phyloP scores from a whole-genome alignment of 2,797 vertebrate species.

The Poeciliopsis paucimaculata region DNA sequence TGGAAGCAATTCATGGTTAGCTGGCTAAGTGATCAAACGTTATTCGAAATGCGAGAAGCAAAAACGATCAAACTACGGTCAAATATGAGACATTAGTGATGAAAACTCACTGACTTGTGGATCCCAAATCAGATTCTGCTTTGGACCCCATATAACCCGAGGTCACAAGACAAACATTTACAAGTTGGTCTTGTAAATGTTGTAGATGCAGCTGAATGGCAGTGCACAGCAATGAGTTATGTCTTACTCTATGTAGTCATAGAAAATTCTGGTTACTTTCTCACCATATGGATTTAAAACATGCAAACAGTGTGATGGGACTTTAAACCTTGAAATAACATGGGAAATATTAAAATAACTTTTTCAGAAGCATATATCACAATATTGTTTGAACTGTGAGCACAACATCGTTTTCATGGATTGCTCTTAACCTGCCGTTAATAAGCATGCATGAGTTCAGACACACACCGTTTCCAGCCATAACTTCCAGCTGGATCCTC shows the following conservation, averaged over 20 bases:
- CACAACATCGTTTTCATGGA: background rate
- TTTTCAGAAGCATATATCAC: background rate
- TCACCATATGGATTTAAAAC: background rate
- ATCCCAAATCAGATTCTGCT: background rate
- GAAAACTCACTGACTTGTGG: background rate
- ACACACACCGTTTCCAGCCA: constrained; percentile 3
- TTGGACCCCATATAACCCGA: background rate
- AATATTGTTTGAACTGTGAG: background rate
- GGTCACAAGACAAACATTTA: background rate
- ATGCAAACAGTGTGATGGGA: background rate
- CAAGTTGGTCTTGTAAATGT: background rate
- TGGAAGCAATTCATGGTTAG: background rate
- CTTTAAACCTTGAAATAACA: background rate
- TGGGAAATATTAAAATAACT: background rate
- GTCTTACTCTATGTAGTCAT: background rate
- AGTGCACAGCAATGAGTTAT: background rate
- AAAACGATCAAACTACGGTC: background rate
- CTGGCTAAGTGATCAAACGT: background rate
- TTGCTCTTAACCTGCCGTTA: constrained; percentile 5
- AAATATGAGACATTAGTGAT: background rate
- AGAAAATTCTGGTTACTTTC: background rate
- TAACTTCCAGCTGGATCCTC: constrained; percentile 18
- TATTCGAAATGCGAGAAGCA: background rate
- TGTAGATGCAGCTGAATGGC: background rate
- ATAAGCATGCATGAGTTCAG: constrained; percentile 15